Evolutionary conservation across 1,140 invertebrate genomes (phyloP).

Genomic region (Caerostris extrusa): DNA sequence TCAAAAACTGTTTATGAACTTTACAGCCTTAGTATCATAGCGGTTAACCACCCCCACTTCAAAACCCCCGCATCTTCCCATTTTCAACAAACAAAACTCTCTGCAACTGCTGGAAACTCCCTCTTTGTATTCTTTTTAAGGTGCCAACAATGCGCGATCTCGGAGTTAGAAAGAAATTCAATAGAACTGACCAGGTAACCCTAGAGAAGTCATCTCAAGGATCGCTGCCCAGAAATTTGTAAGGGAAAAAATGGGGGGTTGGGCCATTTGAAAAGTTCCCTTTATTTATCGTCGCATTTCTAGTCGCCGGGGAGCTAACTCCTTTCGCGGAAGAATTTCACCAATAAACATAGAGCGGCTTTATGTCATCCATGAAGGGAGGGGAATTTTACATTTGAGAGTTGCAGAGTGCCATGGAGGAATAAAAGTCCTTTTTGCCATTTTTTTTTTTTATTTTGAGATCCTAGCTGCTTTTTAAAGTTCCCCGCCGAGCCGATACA

Average conservation of each 20-base stretch:
- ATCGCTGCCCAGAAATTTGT: neutral
- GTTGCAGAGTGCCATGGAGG: neutral
- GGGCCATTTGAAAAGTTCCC: neutral
- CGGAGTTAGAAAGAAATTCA: neutral
- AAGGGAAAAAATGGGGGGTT: neutral
- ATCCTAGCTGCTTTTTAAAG: neutral
- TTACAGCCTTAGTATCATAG: neutral
- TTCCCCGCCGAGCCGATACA: neutral
- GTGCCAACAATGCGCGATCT: neutral
- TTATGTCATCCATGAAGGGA: neutral
- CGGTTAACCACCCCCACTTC: neutral
- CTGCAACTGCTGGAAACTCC: neutral
- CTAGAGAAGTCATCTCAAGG: neutral
- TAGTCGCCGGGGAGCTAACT: neutral
- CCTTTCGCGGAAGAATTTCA: neutral
- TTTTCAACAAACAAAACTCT: neutral
- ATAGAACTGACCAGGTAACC: slow-evolving; percentile 2
- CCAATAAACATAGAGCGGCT: neutral
- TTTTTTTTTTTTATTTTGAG: neutral
- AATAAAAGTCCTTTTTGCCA: neutral
- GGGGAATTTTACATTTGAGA: neutral
- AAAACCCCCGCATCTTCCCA: neutral
- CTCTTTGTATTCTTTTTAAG: neutral
- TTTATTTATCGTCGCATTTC: neutral
- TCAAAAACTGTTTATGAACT: too few relatives aligned